Base-by-base conservation (phyloP, 2,888 invertebrate species). In the Cataglyphis albicans region DNA sequence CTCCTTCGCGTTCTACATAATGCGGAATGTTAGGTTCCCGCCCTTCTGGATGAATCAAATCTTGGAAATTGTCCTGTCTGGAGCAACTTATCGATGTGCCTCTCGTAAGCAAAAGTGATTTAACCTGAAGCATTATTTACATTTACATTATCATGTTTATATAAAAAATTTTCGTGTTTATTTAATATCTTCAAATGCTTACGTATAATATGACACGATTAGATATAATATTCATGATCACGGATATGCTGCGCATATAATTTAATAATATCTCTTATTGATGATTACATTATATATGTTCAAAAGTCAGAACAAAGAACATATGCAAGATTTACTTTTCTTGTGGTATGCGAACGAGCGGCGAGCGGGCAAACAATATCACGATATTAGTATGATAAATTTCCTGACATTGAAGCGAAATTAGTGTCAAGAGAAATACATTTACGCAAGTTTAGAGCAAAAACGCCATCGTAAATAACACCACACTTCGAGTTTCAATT, bases 1-100 rank as follows among this genome's bases (percentile, higher is more conserved):
- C 94, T 48, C 90, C 90, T 59, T 90, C 86, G 9, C 92, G 92
- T 88, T 94, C 93, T 21, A 89, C 73, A 57, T 93, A 94, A 15
- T 81, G 87, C 10, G 94, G 94, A 67, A 94, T 93, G 29, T 75
- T 84, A 1, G 93, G 93, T 84, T 93, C 93, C 9, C 76, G 88
- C 84, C 91, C 86, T 57, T 93, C 88, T n/a, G 92, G 92, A 90
- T 94, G 92, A 86, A 92, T 72, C 38, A 94, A 75, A 76, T 92
- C 89, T 48, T 88, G 83, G 18, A 85, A 86, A 55, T 88, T 85
- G 55, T 89, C 84, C 82, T 38, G 82, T 25, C 59, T 88, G 38
- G 52, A 15, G 81, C 82, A 85, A 83, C 85, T 88, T 68, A 72
- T 86, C 35, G 87, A 86, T 80, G 92, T 84, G 44, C 32, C 73